phyloP scores from a whole-genome alignment of 1,140 invertebrate species.

The Hyles euphorbiae region DNA sequence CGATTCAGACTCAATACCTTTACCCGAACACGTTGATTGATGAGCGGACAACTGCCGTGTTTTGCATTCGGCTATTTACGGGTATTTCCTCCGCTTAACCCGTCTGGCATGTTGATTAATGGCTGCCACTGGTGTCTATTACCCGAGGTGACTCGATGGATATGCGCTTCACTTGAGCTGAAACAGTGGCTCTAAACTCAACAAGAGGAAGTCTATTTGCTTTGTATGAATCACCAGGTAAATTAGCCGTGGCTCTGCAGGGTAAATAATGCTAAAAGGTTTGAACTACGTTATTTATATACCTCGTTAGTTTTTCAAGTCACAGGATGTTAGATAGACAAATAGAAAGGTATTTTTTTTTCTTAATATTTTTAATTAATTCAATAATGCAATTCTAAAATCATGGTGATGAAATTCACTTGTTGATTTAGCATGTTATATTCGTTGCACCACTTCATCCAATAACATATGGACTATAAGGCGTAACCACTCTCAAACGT shows the following conservation, averaged over 20 bases:
- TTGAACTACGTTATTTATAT: too few species aligned
- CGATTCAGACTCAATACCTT: background rate
- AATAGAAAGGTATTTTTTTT: too few species aligned
- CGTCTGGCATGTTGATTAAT: slow-evolving; percentile 66
- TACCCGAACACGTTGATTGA: slow-evolving; percentile 54
- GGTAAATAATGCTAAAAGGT: too few species aligned
- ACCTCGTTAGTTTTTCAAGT: too few species aligned
- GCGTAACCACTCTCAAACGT: too few species aligned
- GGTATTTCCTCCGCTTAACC: slow-evolving; percentile 69
- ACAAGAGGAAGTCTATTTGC: slow-evolving; percentile 17
- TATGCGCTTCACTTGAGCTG: slow-evolving; percentile 46
- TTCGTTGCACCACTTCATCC: too few species aligned
- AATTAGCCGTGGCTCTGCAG: background rate
- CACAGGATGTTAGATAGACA: too few species aligned
- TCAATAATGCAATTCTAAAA: too few species aligned
- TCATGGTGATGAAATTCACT: too few species aligned
- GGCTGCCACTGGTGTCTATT: slow-evolving; percentile 54
- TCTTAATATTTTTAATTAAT: too few species aligned
- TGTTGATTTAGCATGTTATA: too few species aligned
- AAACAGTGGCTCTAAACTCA: slow-evolving; percentile 5
- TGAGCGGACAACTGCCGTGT: slow-evolving; percentile 64
- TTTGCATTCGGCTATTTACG: slow-evolving; percentile 73
- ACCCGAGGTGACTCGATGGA: slow-evolving; percentile 41
- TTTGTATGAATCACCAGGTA: background rate
- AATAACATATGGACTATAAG: too few species aligned